phyloP scores from a whole-genome alignment of 2,888 invertebrate species.

The Unio pictorum region DNA sequence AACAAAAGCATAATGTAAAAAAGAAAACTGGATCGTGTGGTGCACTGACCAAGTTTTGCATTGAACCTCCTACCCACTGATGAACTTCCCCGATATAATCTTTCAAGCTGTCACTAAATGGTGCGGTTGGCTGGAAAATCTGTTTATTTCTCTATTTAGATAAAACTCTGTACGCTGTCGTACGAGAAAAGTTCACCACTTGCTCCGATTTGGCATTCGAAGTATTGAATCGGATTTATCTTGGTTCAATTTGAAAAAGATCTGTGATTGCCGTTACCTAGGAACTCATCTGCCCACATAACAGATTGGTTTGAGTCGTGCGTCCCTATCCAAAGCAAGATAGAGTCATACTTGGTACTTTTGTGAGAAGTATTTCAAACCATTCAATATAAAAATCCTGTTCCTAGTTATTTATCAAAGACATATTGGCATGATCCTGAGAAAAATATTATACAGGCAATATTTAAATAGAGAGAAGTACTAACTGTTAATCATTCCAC shows the following conservation, averaged over 20 bases:
- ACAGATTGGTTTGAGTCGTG: slow-evolving; percentile 33
- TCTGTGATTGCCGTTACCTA: slow-evolving; percentile 28
- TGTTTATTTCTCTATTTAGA: slow-evolving; percentile 19
- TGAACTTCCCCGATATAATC: slow-evolving; percentile 43
- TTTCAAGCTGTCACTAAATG: slow-evolving; percentile 40
- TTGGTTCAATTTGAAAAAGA: slow-evolving; percentile 47
- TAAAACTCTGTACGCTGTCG: slow-evolving; percentile 24
- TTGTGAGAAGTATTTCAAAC: slow-evolving; percentile 47
- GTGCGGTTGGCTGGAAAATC: slow-evolving; percentile 24
- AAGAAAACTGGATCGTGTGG: slow-evolving; percentile 51
- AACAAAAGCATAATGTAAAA: slow-evolving; percentile 46
- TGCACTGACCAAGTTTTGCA: slow-evolving; percentile 42
- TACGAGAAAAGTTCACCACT: slow-evolving; percentile 31
- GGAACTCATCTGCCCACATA: slow-evolving; percentile 40
- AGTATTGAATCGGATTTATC: slow-evolving; percentile 17
- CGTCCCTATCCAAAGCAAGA: slow-evolving; percentile 44
- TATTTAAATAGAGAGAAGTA: no score
- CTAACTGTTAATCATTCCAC: no score
- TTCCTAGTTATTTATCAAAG: no score
- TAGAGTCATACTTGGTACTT: slow-evolving; percentile 38
- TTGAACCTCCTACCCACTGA: slow-evolving; percentile 44
- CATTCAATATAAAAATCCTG: slow-evolving; percentile 17
- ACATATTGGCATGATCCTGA: no score
- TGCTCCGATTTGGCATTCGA: slow-evolving; percentile 33
- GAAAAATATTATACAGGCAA: no score